These are phyloP conservation scores for Tapirus indicus DNA, from an alignment of 2,797 vertebrate genomes.

Conservation along the genomic window DNA sequence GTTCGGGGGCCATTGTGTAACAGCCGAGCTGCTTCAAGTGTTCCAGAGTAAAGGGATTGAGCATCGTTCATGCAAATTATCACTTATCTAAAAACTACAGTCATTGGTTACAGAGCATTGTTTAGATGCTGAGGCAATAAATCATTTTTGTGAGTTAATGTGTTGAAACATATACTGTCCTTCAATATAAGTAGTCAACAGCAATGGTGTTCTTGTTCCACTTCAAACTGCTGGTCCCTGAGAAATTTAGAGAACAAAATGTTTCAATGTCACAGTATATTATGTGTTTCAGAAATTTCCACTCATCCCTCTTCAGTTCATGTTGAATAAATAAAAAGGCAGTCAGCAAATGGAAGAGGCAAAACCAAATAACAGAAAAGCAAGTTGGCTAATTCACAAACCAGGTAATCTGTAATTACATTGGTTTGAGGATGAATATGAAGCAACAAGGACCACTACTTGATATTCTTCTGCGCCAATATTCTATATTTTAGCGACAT, in stretches of 20 bases:
- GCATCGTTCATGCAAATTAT: conserved; percentile 8
- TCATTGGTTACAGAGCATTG: not conserved
- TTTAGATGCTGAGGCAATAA: conserved; percentile 1
- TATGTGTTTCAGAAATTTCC: conserved; percentile 21
- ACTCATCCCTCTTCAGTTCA: not conserved
- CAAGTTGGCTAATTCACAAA: not conserved
- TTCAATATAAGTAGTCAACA: conserved; percentile 40
- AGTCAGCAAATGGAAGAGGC: not conserved
- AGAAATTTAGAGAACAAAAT: conserved; percentile 25
- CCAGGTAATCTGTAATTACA: not conserved
- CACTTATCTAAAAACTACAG: conserved; percentile 41
- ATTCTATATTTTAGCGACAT: not conserved
- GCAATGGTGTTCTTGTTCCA: not conserved
- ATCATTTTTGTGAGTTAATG: conserved; percentile 50
- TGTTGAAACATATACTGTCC: conserved; percentile 9
- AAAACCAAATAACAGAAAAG: not conserved
- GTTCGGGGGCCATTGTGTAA: not conserved
- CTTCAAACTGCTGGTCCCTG: conserved; percentile 15
- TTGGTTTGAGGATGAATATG: not conserved
- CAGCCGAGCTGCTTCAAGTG: not conserved
- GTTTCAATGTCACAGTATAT: not conserved
- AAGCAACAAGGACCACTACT: not conserved
- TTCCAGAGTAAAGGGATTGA: not conserved
- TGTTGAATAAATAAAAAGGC: conserved; percentile 29
- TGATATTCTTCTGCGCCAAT: not conserved